Evolutionary conservation across 2,888 invertebrate genomes (phyloP), one percentile per base, ranked within the genome.

Genomic region (Thera britannica): DNA sequence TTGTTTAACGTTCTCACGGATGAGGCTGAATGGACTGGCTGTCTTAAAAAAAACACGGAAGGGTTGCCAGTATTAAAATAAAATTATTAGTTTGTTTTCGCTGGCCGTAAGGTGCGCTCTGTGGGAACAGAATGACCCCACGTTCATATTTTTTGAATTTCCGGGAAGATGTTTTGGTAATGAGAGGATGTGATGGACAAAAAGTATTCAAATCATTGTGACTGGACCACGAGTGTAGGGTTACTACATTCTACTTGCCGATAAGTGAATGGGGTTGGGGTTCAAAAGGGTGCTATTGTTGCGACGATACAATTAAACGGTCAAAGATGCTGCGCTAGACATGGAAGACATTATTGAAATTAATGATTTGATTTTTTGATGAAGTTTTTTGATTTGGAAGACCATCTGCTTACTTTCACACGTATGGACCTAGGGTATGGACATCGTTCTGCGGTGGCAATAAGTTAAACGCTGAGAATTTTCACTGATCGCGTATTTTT

Each of bases 1-100:
- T 81, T 92, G 81, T 92, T 92, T 92, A 87, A 86, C 72, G 88
- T 93, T 93, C 92, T 92, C 92, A 93, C 92, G 92, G 90, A 90
- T 88, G 90, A 90, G 87, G 82, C 83, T 90, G 87, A 89, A 90
- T 89, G 88, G 89, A 88, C 89, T 83, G 76, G 71, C 67, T 78
- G 78, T 79, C 79, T 82, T 79, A 79, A 72, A 75, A 78, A 91
- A 92, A 92, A 90, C 85, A 81, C 90, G 92, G 92, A 93, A 93
- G 92, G 92, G 92, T 92, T 93, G 85, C 82, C 84, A 84, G 88
- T 85, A 88, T 86, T 87, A 90, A 84, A 92, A 89, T 87, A 90
- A 84, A 92, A 89, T 88, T 88, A 90, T 87, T 88, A 89, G 88
- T 90, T 90, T 89, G 90, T 90, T 89, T 91, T 86, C 82, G 77